A percentile compares a stretch with the other conserved stretches of the same genome.
Evolutionary conservation across 2,113 vertebrate species (phyloP).

Genomic region (Phasianus colchicus): DNA sequence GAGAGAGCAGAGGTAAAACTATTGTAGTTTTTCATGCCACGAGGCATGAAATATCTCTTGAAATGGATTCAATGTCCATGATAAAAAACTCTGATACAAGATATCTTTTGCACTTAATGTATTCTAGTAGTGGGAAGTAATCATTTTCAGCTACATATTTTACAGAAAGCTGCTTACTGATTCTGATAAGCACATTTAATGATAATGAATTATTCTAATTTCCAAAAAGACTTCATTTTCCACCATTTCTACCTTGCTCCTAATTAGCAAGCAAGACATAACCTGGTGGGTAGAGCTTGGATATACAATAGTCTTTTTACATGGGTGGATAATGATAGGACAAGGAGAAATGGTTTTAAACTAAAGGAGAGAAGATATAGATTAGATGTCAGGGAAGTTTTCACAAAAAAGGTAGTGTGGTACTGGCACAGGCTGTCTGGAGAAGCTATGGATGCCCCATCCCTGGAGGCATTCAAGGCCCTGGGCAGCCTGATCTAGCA

Average conservation of each 20-base stretch:
- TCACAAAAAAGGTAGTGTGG: too few species aligned
- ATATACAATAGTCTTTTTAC: too few species aligned
- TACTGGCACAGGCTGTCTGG: too few species aligned
- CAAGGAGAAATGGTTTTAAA: too few species aligned
- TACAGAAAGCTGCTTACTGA: constrained; percentile 27
- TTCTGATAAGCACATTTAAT: constrained; percentile 2
- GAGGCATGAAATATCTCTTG: not conserved
- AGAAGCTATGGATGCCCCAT: too few species aligned
- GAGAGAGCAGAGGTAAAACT: not conserved
- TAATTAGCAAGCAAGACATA: not conserved
- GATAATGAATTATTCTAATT: constrained; percentile 33
- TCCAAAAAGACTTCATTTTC: not conserved
- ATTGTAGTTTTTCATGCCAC: not conserved
- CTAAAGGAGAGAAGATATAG: too few species aligned
- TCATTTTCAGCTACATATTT: constrained; percentile 33
- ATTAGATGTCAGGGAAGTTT: too few species aligned
- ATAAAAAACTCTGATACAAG: not conserved
- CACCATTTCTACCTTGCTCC: constrained; percentile 8
- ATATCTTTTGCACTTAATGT: constrained; percentile 29
- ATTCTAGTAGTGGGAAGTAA: constrained; percentile 20
- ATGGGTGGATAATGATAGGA: too few species aligned
- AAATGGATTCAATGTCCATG: not conserved
- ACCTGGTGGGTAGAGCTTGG: not conserved
- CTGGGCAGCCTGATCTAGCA: too few species aligned
- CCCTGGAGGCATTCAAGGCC: too few species aligned